Evolutionary conservation across 2,888 invertebrate species (phyloP).

Genomic region (Sphecodes monilicornis): DNA sequence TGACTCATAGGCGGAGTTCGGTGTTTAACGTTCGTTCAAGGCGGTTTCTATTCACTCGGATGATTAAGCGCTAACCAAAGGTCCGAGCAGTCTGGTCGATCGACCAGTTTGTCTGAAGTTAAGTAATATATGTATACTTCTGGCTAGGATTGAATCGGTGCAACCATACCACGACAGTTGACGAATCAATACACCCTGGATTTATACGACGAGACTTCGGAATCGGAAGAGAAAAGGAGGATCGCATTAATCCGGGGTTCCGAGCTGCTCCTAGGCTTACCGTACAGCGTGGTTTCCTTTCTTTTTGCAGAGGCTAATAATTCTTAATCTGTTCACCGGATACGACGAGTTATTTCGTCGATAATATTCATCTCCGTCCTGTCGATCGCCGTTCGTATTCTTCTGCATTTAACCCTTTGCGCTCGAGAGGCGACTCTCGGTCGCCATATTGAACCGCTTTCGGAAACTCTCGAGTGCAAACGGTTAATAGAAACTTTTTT

Average conservation of each 20-base stretch:
- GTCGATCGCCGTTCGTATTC: background rate
- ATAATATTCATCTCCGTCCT: background rate
- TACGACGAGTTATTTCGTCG: background rate
- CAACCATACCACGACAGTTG: background rate
- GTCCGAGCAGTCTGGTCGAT: conserved; percentile 36
- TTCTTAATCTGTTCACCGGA: background rate
- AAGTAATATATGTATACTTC: background rate
- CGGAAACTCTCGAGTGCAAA: no score
- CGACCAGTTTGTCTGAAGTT: conserved; percentile 25
- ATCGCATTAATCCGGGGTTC: background rate
- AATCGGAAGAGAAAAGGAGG: background rate
- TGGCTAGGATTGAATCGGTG: background rate
- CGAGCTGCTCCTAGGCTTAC: background rate
- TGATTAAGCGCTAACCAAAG: conserved; percentile 30
- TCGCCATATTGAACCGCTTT: no score
- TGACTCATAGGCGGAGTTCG: conserved; percentile 25
- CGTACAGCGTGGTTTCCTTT: background rate
- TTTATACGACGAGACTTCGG: background rate
- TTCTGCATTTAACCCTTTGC: no score
- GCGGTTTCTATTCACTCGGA: conserved; percentile 36
- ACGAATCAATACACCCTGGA: conserved; percentile 4
- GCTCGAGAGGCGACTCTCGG: no score
- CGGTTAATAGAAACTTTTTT: no score
- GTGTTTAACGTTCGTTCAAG: conserved; percentile 18
- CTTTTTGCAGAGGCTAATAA: background rate